Percentiles rank a stretch among this genome's conserved stretches.
Evolutionary conservation across 2,888 invertebrate genomes (phyloP).

Genomic region (Maniola hyperantus): DNA sequence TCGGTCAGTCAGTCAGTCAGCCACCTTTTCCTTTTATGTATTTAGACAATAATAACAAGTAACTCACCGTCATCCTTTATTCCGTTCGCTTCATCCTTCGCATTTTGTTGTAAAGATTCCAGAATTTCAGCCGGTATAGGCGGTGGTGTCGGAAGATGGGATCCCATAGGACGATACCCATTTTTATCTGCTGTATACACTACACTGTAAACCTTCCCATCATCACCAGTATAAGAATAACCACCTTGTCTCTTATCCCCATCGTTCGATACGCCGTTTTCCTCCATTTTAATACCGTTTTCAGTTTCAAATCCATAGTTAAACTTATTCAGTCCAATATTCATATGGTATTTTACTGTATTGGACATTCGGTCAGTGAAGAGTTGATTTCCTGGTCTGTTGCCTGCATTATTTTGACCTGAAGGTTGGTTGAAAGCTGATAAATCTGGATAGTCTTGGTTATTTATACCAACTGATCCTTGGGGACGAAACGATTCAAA

Average conservation of each 20-base stretch:
- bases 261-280: slow-evolving; percentile 57
- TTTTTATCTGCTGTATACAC: slow-evolving; percentile 68
- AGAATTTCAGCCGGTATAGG: slow-evolving; percentile 69
- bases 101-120: slow-evolving; percentile 65
- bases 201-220: slow-evolving; percentile 68
- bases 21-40: too few relatives aligned
- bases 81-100: slow-evolving; percentile 69
- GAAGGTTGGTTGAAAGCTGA: slow-evolving; percentile 25
- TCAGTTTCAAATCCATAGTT: slow-evolving; percentile 68
- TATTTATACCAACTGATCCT: not conserved
- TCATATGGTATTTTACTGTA: slow-evolving; percentile 59
- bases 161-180: slow-evolving; percentile 65
- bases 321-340: slow-evolving; percentile 58
- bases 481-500: not conserved
- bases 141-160: slow-evolving; percentile 68
- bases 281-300: slow-evolving; percentile 68
- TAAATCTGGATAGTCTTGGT: slow-evolving; percentile 17
- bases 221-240: slow-evolving; percentile 68
- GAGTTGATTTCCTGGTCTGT: slow-evolving; percentile 44
- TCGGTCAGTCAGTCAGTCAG: too few relatives aligned
- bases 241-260: slow-evolving; percentile 67
- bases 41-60: not conserved
- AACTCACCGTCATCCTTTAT: slow-evolving; percentile 69
- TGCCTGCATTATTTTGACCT: not conserved
- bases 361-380: slow-evolving; percentile 55